Evolutionary conservation across 2,113 vertebrate genomes (phyloP).

Genomic region (Aegotheles bennettii): DNA sequence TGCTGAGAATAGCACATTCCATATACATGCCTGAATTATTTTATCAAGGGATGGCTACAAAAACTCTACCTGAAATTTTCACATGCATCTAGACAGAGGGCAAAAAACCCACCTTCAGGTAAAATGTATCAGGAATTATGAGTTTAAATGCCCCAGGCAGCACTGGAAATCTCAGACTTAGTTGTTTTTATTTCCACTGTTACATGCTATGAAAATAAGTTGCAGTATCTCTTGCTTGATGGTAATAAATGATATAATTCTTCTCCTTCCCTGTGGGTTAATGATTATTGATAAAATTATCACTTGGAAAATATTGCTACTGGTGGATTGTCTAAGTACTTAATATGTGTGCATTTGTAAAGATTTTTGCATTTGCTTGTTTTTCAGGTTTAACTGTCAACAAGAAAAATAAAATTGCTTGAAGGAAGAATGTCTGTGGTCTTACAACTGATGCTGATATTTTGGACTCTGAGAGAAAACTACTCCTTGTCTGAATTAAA

Average conservation of each 20-base stretch:
- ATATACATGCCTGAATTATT: slow-evolving; percentile 19
- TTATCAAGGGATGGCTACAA: slow-evolving; percentile 7
- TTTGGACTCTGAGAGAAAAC: background rate
- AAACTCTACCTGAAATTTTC: background rate
- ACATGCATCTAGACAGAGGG: background rate
- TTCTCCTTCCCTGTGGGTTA: slow-evolving; percentile 1
- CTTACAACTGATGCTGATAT: background rate
- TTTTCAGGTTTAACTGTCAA: background rate
- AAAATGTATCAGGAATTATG: background rate
- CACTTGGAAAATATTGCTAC: background rate
- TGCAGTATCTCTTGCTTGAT: background rate
- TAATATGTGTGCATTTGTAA: background rate
- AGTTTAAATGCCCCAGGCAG: background rate
- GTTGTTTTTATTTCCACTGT: background rate
- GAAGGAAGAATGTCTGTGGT: background rate
- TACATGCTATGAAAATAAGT: background rate
- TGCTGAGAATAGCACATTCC: slow-evolving; percentile 17
- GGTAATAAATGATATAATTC: slow-evolving; percentile 6
- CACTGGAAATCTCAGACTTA: background rate
- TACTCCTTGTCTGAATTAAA: background rate
- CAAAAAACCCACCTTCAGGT: background rate
- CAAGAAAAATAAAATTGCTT: background rate
- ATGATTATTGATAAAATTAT: slow-evolving; percentile 36
- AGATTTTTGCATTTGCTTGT: background rate
- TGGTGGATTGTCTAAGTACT: background rate